phyloP scores from a whole-genome alignment of 1,140 invertebrate species.

The Hylyphantes graminicola region DNA sequence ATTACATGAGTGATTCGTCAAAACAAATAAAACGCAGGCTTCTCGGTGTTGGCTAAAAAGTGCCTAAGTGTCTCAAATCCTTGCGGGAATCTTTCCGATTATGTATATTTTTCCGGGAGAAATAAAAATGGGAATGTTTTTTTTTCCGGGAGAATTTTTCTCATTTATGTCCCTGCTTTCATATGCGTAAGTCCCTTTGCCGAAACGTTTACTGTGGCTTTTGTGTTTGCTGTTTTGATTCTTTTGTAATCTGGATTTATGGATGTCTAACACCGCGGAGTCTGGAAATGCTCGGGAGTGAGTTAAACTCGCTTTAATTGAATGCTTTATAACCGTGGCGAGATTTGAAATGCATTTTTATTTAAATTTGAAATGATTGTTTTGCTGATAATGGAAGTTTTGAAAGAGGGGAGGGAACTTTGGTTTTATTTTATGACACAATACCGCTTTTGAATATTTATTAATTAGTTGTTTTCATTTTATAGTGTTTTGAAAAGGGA shows the following conservation, averaged over 20 bases:
- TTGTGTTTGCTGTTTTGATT: neutral
- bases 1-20: neutral
- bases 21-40: constrained; percentile 23
- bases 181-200: constrained; percentile 21
- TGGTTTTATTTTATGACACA: no score
- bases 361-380: no score
- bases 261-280: neutral
- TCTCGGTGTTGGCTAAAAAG: constrained; percentile 14
- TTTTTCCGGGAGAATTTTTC: neutral
- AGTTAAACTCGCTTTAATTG: no score
- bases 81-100: constrained; percentile 18
- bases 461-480: no score
- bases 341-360: no score
- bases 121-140: constrained; percentile 28
- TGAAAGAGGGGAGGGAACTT: no score
- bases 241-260: constrained; percentile 6
- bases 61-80: constrained; percentile 16
- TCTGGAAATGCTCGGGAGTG: neutral
- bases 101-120: constrained; percentile 20
- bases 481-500: no score
- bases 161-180: constrained; percentile 10
- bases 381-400: no score
- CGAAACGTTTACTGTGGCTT: constrained; percentile 4
- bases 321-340: no score
- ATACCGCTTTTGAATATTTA: no score